These are phyloP conservation scores for Phoebastria nigripes DNA, from an alignment of 2,797 vertebrate species.

Conservation along the genomic window DNA sequence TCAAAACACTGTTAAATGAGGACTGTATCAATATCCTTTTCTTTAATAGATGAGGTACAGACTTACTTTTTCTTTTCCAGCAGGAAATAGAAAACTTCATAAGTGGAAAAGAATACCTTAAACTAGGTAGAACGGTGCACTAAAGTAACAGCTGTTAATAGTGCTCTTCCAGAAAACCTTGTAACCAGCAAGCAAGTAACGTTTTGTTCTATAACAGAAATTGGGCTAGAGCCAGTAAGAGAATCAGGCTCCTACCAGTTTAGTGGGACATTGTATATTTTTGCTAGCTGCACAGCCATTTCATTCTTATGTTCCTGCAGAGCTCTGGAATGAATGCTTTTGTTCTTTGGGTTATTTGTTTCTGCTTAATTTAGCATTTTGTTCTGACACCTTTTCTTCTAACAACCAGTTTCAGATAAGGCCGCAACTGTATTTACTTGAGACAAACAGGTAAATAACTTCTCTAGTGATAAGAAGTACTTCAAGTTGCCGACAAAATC, in stretches of 20 bases:
- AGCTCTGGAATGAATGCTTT: constrained; percentile 12
- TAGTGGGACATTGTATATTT: constrained; percentile 24
- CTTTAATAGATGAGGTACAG: not conserved
- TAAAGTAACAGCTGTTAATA: not conserved
- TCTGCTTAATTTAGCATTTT: constrained; percentile 36
- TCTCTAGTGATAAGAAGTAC: not conserved
- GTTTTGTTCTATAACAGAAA: not conserved
- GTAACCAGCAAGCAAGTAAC: not conserved
- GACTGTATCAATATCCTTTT: not conserved
- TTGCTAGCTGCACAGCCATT: not conserved
- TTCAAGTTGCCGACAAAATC: not conserved
- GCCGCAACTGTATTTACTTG: not conserved
- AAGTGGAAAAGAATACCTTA: not conserved
- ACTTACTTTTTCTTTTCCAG: not conserved
- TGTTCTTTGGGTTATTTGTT: constrained; percentile 16
- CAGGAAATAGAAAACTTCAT: not conserved
- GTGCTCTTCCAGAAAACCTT: not conserved
- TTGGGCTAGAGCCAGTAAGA: not conserved
- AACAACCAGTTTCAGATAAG: not conserved
- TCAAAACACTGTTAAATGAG: not conserved
- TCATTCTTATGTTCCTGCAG: constrained; percentile 5
- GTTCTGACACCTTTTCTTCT: constrained; percentile 32
- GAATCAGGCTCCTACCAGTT: not conserved
- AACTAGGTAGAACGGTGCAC: fast-evolving
- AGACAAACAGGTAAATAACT: not conserved